Conservation (phyloP, 2,797 vertebrate genomes). For the Oreonectes daqikongensis region DNA sequence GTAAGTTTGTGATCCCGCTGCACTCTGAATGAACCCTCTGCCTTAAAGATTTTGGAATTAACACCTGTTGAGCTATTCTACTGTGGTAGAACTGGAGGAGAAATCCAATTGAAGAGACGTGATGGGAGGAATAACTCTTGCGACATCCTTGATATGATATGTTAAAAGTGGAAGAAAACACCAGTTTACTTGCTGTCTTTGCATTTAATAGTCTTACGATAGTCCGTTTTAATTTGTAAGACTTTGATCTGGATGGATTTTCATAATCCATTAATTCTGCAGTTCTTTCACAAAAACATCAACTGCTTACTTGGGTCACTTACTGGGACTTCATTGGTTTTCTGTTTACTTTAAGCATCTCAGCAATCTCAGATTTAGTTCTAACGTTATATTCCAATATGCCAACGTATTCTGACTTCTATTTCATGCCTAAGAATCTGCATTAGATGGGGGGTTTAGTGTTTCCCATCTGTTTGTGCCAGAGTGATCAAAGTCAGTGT, state of each 20-base stretch:
- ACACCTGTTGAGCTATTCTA: not conserved
- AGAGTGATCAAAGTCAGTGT: conserved; percentile 44
- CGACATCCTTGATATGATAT: not conserved
- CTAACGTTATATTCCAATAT: conserved; percentile 1
- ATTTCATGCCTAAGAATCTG: not conserved
- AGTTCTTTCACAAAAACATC: not conserved
- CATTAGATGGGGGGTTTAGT: conserved; percentile 23
- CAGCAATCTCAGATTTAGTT: conserved; percentile 19
- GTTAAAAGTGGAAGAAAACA: not conserved
- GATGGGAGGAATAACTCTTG: not conserved
- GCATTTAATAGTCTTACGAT: not conserved
- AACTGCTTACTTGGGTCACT: not conserved
- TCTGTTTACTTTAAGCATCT: conserved; percentile 8
- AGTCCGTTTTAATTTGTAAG: not conserved
- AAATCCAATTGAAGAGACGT: not conserved
- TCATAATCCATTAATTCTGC: not conserved
- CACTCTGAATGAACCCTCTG: conserved; percentile 82
- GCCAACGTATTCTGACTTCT: not conserved
- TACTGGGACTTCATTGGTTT: not conserved
- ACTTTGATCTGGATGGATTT: not conserved
- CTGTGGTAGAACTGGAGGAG: not conserved
- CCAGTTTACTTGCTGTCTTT: not conserved
- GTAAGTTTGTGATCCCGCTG: conserved; percentile 96
- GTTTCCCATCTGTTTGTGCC: conserved; percentile 7
- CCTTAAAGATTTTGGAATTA: conserved; percentile 62